Evolutionary conservation across 2,888 invertebrate genomes (phyloP).

Genomic region (Tipula lateralis): DNA sequence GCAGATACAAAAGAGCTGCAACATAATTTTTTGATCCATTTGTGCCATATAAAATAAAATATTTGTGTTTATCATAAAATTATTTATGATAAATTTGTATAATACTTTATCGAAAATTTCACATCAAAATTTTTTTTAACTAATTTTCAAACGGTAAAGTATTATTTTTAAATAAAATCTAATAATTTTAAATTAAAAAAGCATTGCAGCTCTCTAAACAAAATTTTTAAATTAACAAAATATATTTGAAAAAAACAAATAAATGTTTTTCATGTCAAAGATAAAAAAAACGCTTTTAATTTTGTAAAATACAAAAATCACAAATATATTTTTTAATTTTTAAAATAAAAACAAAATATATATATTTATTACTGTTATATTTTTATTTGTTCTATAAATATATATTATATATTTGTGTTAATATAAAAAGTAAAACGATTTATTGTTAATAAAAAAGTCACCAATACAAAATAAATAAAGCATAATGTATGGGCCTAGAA

Average conservation of each 20-base stretch:
- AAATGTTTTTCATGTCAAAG: not conserved
- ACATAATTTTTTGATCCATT: not conserved
- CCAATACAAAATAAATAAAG: not conserved
- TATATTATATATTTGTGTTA: not conserved
- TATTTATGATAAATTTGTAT: not conserved
- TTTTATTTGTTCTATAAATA: not conserved
- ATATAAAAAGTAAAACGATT: not conserved
- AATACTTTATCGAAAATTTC: not conserved
- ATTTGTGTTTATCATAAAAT: conserved; percentile 4
- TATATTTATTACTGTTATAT: not conserved
- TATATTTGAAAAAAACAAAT: not conserved
- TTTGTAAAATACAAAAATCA: not conserved
- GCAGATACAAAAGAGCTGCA: not conserved
- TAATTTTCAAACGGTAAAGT: not conserved
- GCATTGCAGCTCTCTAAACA: not conserved
- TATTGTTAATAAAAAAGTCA: not conserved
- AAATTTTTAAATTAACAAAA: conserved; percentile 6
- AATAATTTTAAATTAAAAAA: not conserved
- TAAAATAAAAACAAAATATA: not conserved
- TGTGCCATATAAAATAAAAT: not conserved
- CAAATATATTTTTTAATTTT: conserved; percentile 14
- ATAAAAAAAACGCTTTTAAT: not conserved
- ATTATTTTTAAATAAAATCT: not conserved
- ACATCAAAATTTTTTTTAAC: not conserved
- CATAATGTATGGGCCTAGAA: not conserved